Percentiles rank a stretch among this genome's conserved stretches.
Conservation (phyloP, 2,797 vertebrate species). For the Pogoniulus pusillus region DNA sequence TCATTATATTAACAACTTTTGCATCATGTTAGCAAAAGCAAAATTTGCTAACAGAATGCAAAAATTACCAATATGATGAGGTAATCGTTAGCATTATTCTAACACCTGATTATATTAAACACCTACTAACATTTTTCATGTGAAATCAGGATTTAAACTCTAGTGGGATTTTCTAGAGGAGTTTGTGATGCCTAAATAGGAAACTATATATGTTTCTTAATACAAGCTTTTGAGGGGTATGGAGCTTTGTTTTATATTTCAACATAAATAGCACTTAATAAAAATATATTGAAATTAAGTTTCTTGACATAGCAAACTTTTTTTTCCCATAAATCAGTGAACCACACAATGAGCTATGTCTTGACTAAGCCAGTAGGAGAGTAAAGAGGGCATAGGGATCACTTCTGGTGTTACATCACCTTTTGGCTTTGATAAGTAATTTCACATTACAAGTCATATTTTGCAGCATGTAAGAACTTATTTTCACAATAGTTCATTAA, state of each 20-base stretch:
- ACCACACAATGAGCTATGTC: background rate
- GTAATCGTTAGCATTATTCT: conserved; percentile 67
- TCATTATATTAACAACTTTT: conserved; percentile 78
- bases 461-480: background rate
- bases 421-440: conserved; percentile 10
- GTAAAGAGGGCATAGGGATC: background rate
- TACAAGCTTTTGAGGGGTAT: background rate
- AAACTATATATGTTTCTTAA: background rate
- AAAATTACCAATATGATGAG: conserved; percentile 69
- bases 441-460: background rate
- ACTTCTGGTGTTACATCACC: background rate
- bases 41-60: conserved; percentile 74
- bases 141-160: background rate
- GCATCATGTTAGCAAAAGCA: conserved; percentile 72
- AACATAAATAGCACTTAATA: background rate
- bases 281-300: background rate
- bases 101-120: conserved; percentile 57
- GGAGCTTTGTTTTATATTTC: background rate
- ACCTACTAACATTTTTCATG: background rate
- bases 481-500: background rate
- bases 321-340: background rate
- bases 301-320: background rate
- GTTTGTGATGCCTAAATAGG: background rate
- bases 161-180: background rate
- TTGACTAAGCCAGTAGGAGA: background rate